phyloP scores from a whole-genome alignment of 2,797 vertebrate species.

The Stomatorhinus walkeri region DNA sequence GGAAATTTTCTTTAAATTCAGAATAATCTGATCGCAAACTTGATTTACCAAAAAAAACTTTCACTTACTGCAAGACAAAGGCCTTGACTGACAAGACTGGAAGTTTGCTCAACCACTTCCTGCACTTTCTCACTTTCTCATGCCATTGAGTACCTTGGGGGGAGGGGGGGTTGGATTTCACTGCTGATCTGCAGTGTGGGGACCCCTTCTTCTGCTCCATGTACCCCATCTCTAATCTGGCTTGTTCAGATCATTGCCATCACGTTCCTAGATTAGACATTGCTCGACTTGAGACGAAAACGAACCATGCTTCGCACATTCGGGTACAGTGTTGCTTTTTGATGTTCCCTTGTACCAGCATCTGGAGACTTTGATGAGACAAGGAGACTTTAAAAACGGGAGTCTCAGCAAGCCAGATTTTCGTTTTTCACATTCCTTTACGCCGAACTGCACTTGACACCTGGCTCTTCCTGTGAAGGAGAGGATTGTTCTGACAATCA shows the following conservation, averaged over 20 bases:
- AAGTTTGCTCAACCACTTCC: background rate
- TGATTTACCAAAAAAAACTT: background rate
- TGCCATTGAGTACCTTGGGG: background rate
- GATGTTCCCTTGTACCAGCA: background rate
- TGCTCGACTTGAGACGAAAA: background rate
- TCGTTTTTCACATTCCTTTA: background rate
- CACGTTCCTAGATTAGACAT: background rate
- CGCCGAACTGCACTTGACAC: background rate
- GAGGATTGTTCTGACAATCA: background rate
- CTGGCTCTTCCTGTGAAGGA: background rate
- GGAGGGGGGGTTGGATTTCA: background rate
- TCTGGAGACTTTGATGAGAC: background rate
- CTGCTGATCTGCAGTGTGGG: background rate
- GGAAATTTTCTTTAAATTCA: background rate
- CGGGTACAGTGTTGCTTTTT: background rate
- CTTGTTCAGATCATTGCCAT: background rate
- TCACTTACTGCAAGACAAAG: background rate
- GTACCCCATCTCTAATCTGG: background rate
- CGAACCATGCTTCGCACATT: background rate
- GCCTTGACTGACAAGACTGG: background rate
- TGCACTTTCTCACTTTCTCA: background rate
- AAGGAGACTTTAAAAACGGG: background rate
- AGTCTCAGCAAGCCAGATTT: background rate
- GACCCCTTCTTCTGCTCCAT: background rate
- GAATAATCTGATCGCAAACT: background rate